Conservation (phyloP, 2,113 vertebrate species). For the Menura novaehollandiae region DNA sequence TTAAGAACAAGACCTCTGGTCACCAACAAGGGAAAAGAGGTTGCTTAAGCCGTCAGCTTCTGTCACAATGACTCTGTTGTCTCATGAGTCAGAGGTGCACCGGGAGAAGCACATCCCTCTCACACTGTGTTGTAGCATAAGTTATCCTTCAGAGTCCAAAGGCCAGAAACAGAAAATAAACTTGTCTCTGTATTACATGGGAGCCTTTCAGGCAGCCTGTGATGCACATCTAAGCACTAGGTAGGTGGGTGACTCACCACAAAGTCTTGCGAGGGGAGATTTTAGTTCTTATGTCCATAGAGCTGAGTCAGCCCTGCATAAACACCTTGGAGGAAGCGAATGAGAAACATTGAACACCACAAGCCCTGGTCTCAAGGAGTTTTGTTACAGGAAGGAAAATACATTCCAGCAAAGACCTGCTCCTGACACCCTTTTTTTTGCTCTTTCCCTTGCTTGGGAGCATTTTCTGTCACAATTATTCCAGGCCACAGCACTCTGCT, state of each 20-base stretch:
- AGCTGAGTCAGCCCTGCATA: background rate
- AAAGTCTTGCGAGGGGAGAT: background rate
- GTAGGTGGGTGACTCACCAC: background rate
- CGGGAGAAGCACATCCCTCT: background rate
- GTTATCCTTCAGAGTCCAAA: background rate
- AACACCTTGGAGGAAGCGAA: background rate
- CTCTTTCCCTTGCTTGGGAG: background rate
- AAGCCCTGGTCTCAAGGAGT: background rate
- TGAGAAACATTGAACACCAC: fast-evolving
- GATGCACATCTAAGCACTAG: background rate
- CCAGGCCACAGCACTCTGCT: background rate
- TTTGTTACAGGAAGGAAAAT: background rate
- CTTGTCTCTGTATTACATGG: fast-evolving
- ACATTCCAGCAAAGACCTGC: background rate
- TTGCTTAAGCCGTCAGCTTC: background rate
- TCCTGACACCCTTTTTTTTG: background rate
- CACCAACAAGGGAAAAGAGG: background rate
- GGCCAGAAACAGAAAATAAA: background rate
- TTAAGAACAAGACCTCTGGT: background rate
- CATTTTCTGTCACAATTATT: background rate
- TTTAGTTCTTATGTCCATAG: background rate
- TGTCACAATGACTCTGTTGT: background rate
- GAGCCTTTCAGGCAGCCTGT: background rate
- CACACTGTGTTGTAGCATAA: background rate
- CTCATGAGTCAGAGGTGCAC: fast-evolving